Evolutionary conservation across 2,113 vertebrate species (phyloP), one percentile per base, ranked within the genome.

Genomic region (Nannospalax galili): DNA sequence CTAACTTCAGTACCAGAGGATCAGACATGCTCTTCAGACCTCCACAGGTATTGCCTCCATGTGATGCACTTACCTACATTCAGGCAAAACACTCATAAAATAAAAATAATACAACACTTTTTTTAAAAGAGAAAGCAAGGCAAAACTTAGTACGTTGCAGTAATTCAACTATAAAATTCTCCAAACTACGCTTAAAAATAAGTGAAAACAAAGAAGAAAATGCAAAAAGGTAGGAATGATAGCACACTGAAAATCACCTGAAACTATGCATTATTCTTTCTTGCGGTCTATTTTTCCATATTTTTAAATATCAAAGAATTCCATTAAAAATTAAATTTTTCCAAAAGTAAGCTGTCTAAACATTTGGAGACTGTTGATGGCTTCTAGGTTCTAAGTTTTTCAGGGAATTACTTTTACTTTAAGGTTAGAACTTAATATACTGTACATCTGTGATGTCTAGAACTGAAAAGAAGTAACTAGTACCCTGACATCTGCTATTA

Each of bases 81-180:
- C n/a, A n/a, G n/a, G n/a, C n/a, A n/a, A n/a, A n/a, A n/a, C n/a
- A n/a, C n/a, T n/a, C n/a, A n/a, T n/a, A n/a, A n/a, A n/a, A n/a
- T n/a, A n/a, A n/a, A n/a, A n/a, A n/a, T n/a, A n/a, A n/a, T n/a
- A n/a, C n/a, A n/a, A n/a, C n/a, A n/a, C n/a, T n/a, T n/a, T n/a
- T n/a, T n/a, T n/a, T n/a, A n/a, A n/a, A n/a, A n/a, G n/a, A n/a
- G n/a, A n/a, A n/a, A n/a, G 24, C 5, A 87, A 92, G 15, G 91
- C 26, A 56, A 90, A 88, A 91, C 22, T 81, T 35, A 67, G 86
- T 62, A 81, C n/a, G 7, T 3, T 88, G 3, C 26, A 84, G 10
- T 72, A 89, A 52, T 3, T 74, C n/a, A 95, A 62, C 28, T 92
- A 90, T n/a, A n/a, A 91, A 93, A 94, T 81, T 82, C 24, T 8